A percentile compares a stretch with the other conserved stretches of the same genome.
Evolutionary conservation across 2,888 invertebrate genomes (phyloP).

Genomic region (Argynnis bischoffii): DNA sequence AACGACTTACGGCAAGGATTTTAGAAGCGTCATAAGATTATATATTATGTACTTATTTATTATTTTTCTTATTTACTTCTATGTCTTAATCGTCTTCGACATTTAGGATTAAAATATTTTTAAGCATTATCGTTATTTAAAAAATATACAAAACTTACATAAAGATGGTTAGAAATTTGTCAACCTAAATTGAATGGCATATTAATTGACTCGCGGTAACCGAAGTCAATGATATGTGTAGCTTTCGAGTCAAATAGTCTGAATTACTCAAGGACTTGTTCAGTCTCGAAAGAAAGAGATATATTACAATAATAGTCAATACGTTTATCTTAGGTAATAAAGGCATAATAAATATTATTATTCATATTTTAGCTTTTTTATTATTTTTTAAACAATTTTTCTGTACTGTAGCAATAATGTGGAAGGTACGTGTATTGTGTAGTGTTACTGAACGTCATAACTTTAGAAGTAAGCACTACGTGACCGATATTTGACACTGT

Average conservation of each 20-base stretch:
- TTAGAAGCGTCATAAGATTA: no score
- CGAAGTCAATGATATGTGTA: constrained; percentile 44
- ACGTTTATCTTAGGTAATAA: not conserved
- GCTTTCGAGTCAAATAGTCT: constrained; percentile 44
- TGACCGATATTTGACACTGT: constrained; percentile 74
- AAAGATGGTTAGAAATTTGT: constrained; percentile 9
- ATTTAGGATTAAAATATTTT: not conserved
- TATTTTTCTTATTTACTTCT: not conserved
- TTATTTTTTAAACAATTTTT: not conserved
- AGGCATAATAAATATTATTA: not conserved
- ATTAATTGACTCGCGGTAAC: constrained; percentile 45
- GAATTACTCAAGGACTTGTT: constrained; percentile 44
- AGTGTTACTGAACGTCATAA: constrained; percentile 66
- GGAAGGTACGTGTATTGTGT: constrained; percentile 56
- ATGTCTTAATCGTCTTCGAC: not conserved
- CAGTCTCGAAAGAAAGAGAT: constrained; percentile 28
- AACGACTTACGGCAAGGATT: no score
- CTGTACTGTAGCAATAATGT: constrained; percentile 41
- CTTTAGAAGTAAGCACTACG: constrained; percentile 73
- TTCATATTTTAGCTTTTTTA: not conserved
- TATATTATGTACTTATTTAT: no score
- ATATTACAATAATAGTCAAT: not conserved
- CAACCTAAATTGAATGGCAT: constrained; percentile 45
- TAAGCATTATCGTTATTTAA: not conserved
- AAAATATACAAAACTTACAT: not conserved